Percentiles rank a stretch among this genome's conserved stretches.
Conservation (phyloP, 2,888 invertebrate genomes). For the Odontothrips loti region DNA sequence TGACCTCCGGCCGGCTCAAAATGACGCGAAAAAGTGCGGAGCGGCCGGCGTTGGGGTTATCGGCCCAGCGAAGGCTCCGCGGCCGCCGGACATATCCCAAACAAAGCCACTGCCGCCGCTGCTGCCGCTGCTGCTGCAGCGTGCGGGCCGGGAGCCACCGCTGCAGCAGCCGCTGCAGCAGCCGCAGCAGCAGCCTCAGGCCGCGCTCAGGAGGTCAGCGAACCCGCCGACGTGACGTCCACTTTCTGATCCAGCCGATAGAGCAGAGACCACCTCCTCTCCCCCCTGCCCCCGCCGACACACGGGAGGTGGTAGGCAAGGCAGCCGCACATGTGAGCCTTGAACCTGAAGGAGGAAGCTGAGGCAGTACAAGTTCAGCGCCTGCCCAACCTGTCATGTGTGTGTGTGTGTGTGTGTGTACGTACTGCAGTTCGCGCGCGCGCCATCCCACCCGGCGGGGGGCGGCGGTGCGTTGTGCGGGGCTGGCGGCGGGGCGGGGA, state of each 20-base stretch:
- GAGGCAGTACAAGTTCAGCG: constrained; percentile 8
- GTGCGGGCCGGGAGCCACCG: neutral
- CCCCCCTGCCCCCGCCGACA: neutral
- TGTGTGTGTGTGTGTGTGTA: neutral
- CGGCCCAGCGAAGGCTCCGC: no score
- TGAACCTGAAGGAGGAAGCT: neutral
- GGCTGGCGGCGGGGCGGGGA: no score
- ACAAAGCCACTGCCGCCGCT: neutral
- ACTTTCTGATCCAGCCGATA: neutral
- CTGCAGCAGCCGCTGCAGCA: neutral
- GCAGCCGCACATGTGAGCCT: neutral
- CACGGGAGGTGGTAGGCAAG: neutral
- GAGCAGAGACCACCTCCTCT: neutral
- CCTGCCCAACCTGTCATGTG: neutral
- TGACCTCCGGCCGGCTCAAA: no score
- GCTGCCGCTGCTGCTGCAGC: neutral
- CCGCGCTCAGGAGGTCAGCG: neutral
- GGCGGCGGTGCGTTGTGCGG: no score
- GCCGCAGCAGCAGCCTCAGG: neutral
- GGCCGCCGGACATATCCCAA: neutral
- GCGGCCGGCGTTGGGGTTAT: no score
- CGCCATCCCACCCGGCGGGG: no score
- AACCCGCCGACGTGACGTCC: neutral
- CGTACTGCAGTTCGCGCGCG: no score
- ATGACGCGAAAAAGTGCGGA: no score